Evolutionary conservation across 2,113 vertebrate species (phyloP), one percentile per base, ranked within the genome.

Genomic region (Aegypius monachus): DNA sequence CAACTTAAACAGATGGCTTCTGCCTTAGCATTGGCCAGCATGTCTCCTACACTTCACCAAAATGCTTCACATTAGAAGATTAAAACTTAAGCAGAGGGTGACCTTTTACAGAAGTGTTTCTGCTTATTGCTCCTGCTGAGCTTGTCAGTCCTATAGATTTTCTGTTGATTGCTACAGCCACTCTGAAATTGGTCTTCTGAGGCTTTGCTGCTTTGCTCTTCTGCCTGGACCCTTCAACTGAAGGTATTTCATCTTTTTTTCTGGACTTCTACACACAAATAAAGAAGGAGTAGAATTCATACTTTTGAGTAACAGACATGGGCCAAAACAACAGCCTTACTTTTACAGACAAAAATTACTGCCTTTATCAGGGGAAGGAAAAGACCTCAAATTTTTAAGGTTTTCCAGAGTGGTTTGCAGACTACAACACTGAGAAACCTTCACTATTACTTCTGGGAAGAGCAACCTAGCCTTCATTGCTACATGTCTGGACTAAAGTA

Each of bases 1-100:
- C 66, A 85, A 19, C 43, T 71, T 95, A 42, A 61, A 86, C 87
- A 14, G 43, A 81, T 86, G 79, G 61, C 40, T 65, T 52, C 80
- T 89, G n/a, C 82, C 38, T 56, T 53, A 71, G 72, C 68, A 10
- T 4, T 40, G 88, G 25, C 80, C 88, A 71, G 61, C 34, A 3
- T 5, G 9, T 88, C 73, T 93, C 63, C 72, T 43, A 47, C 52
- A 21, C 16, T 61, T 86, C 74, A 79, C 86, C 61, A 61, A 65
- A 67, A 74, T 59, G 86, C 38, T 83, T 90, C 59, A 26, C 17
- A 12, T 84, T 84, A 90, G 45, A 36, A 84, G 89, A 89, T 85
- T 87, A 91, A 87, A 82, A 92, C 53, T 87, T 87, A 85, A 95
- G 86, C 52, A 62, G 56, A 94, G 70, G 12, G 45, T 90, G 89